phyloP scores from a whole-genome alignment of 2,888 invertebrate genomes.

The Trichacis sp. region DNA sequence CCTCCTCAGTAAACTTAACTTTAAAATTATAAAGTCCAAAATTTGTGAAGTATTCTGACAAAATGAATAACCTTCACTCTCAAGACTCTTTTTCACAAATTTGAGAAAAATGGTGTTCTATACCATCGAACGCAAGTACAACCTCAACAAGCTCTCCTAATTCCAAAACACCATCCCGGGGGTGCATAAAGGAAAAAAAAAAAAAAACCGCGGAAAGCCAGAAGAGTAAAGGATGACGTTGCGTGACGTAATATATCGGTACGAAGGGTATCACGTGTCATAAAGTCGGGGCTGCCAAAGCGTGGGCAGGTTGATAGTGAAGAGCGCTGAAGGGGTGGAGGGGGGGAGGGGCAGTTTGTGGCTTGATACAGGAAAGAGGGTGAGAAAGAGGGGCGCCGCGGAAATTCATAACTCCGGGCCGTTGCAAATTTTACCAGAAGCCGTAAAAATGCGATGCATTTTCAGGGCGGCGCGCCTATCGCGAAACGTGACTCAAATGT shows the following conservation, averaged over 20 bases:
- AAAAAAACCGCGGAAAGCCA: no score
- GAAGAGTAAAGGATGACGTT: neutral
- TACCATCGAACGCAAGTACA: no score
- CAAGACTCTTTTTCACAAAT: no score
- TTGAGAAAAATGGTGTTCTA: no score
- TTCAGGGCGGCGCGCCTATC: conserved; percentile 11
- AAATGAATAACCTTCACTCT: no score
- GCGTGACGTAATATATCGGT: conserved; percentile 45
- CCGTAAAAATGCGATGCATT: conserved; percentile 46
- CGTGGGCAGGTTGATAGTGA: conserved; percentile 26
- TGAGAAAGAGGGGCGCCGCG: conserved; percentile 12
- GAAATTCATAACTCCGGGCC: conserved; percentile 21
- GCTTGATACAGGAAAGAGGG: conserved; percentile 15
- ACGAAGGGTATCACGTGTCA: conserved; percentile 64
- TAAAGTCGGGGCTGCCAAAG: conserved; percentile 52
- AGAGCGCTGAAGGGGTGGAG: conserved; percentile 19
- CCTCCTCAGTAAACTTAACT: no score
- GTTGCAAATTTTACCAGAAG: conserved; percentile 51
- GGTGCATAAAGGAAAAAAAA: no score
- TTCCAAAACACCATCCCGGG: no score
- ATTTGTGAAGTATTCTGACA: no score
- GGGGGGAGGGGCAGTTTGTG: conserved; percentile 4
- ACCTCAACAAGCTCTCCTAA: no score
- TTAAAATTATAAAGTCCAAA: no score
- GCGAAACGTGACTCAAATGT: conserved; percentile 3